phyloP scores from a whole-genome alignment of 2,797 vertebrate genomes.

The Rhabdophis nuchalis region DNA sequence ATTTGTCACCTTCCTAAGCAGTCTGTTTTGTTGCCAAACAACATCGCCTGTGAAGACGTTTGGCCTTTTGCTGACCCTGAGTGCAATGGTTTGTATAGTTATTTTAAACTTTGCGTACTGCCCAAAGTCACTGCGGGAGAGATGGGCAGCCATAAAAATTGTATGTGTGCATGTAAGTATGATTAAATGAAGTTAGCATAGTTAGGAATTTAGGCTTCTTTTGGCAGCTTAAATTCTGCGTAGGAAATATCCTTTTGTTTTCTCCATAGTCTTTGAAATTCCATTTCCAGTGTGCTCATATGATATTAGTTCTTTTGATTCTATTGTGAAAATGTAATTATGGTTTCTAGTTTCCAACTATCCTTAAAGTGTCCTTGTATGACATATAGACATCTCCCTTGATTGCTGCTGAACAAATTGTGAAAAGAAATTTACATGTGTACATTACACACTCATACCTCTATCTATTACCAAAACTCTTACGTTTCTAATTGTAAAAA shows the following conservation, averaged over 20 bases:
- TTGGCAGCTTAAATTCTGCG: neutral
- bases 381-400: neutral
- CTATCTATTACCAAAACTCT: neutral
- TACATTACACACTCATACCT: neutral
- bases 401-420: neutral
- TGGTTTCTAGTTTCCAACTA: neutral
- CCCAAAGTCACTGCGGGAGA: neutral
- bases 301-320: constrained; percentile 12
- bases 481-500: neutral
- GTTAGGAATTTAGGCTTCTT: neutral
- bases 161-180: neutral
- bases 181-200: neutral
- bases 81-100: neutral
- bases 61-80: neutral
- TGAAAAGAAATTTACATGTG: neutral
- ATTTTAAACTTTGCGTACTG: neutral
- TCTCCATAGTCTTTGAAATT: neutral
- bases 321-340: constrained; percentile 6
- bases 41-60: neutral
- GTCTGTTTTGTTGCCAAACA: neutral
- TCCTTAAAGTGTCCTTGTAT: neutral
- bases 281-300: neutral
- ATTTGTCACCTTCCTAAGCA: neutral
- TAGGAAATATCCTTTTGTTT: constrained; percentile 12
- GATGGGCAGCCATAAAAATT: neutral